Base-by-base conservation (phyloP, 2,888 invertebrate species). In the Mimachlamys varia region DNA sequence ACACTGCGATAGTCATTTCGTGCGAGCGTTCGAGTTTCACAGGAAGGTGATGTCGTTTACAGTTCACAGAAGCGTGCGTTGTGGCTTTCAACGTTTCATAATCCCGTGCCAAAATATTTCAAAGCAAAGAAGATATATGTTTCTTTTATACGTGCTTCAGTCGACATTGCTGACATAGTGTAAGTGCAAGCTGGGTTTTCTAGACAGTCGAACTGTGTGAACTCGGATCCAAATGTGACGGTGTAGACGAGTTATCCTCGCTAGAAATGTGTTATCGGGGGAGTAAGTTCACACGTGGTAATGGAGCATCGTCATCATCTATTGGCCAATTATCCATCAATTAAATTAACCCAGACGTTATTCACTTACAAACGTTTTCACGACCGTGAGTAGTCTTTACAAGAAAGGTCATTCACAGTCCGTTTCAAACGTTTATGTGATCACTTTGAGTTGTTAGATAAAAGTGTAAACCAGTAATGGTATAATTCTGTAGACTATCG, bases 81-180 rank as follows among this genome's bases (percentile, higher is more conserved):
- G 33, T 7, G 76, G 12, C 27, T 76, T 33, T 76, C 76, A 76
- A 76, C 76, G 27, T 76, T 27, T 33, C 76, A 13, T 76, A 76
- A 76, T 76, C 76, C 76, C 2, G 4, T 76, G 76, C 76, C 76
- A 76, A 76, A 76, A 76, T 76, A 76, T 76, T 76, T 76, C 76
- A 76, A 76, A 76, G 76, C 76, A 76, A 76, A 33, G 76, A 76
- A 76, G 76, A 76, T 76, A 76, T 76, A 76, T 76, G 76, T 76
- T 27, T 76, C 76, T 76, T 76, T 76, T 76, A 76, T 76, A 33
- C 27, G 76, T 22, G 76, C 33, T 76, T 76, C 76, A 76, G 27
- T 13, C 22, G 33, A 15, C 76, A 76, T 76, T 33, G 76, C 76
- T 33, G 76, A 76, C 76, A 76, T 76, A 76, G 27, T 33, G 17